These are phyloP conservation scores for Lycorma delicatula DNA, from an alignment of 1,140 invertebrate species.

Conservation along the genomic window DNA sequence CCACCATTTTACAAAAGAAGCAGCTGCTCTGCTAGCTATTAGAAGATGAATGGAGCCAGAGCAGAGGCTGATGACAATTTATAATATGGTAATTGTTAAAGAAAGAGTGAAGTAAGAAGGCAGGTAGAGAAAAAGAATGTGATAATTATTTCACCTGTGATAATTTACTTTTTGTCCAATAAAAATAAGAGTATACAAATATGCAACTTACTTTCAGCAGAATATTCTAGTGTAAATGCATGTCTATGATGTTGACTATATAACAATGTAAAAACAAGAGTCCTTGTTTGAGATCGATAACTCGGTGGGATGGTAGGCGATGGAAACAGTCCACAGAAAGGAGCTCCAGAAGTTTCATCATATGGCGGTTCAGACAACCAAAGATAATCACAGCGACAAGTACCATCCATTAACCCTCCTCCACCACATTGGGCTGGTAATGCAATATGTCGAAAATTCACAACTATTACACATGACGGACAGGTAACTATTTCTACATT, in stretches of 20 bases:
- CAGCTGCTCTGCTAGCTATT: no score
- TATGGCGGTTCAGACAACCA: slow-evolving; percentile 60
- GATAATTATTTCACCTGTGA: no score
- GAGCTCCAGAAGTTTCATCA: slow-evolving; percentile 50
- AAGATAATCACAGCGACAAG: slow-evolving; percentile 54
- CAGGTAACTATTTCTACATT: slow-evolving; percentile 59
- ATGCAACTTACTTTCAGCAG: slow-evolving; percentile 51
- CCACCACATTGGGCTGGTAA: slow-evolving; percentile 34
- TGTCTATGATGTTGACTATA: slow-evolving; percentile 51
- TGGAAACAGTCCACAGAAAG: slow-evolving; percentile 50
- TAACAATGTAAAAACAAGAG: slow-evolving; percentile 50
- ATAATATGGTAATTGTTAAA: no score
- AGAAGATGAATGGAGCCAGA: no score
- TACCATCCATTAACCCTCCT: slow-evolving; percentile 13
- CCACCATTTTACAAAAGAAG: no score
- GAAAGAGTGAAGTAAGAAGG: no score
- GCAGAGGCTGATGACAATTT: no score
- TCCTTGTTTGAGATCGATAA: slow-evolving; percentile 53
- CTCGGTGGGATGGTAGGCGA: slow-evolving; percentile 32
- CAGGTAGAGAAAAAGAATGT: no score
- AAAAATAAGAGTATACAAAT: no score
- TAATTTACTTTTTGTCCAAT: no score
- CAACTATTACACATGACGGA: slow-evolving; percentile 55
- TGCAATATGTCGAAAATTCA: slow-evolving; percentile 47
- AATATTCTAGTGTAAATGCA: slow-evolving; percentile 56